Base-by-base conservation (phyloP, 2,888 invertebrate species). In the Acronicta alni region DNA sequence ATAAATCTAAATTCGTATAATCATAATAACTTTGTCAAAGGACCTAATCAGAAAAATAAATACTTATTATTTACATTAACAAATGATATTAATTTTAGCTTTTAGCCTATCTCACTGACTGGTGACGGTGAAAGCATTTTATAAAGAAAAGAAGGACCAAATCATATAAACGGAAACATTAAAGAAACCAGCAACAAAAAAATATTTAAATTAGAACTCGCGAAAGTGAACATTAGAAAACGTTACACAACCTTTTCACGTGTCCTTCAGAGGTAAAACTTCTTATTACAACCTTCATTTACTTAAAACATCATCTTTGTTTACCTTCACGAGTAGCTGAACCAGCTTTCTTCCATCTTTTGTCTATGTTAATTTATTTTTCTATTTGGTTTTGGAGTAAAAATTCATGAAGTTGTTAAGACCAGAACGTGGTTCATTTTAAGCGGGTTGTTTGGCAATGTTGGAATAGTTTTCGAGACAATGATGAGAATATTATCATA, bases 391-490 rank as follows among this genome's bases (percentile, higher is more conserved):
- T 63, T 49, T 46, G 37, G 39, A 53, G 51, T 66, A 52, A 63
- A 61, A 56, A 73, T 45, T 68, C 57, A 60, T 60, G 35, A 15
- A 48, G 45, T 72, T 68, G 71, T 77, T 68, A 54, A 45, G 42
- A 39, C 23, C 23, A 39, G 43, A 57, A 59, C 42, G 63, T 60
- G 48, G 45, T 45, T 51, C 66, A 53, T 57, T 48, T 54, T 44
- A 76, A 79, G 76, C 78, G 54, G 72, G 68, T 42, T 75, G 55
- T 70, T 75, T 67, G 56, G 70, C 48, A 70, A 70, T 67, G 49
- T 52, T 42, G 59, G 61, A 66, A 64, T 64, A 41, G 63, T 56
- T 37, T 66, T 49, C 30, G 52, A 67, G 57, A 75, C 68, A 76
- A 76, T 69, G 58, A 68, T 72, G 79, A 57, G 66, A 68, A 64